Evolutionary conservation across 2,797 vertebrate genomes (phyloP).

Genomic region (Sebastes steindachneri): DNA sequence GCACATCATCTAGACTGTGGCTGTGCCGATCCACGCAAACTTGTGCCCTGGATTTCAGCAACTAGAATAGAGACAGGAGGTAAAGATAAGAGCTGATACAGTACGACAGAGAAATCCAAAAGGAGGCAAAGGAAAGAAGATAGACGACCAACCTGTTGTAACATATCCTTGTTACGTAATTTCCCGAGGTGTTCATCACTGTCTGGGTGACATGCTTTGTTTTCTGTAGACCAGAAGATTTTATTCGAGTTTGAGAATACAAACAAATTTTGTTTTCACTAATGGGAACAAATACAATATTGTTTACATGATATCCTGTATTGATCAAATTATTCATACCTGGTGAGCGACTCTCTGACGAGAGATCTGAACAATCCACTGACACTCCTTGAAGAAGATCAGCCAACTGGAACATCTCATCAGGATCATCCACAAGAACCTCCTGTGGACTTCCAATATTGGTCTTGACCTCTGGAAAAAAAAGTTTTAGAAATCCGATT

Average conservation of each 20-base stretch:
- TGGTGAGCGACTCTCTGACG: conserved; percentile 66
- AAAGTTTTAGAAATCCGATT: neutral
- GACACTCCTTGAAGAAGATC: conserved; percentile 82
- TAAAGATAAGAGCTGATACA: neutral
- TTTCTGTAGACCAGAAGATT: conserved; percentile 47
- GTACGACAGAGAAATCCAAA: neutral
- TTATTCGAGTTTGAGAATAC: neutral
- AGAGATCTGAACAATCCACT: conserved; percentile 76
- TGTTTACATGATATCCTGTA: neutral
- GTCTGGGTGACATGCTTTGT: conserved; percentile 12
- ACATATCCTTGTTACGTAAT: conserved; percentile 69
- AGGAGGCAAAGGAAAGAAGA: neutral
- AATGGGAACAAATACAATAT: neutral
- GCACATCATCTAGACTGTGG: conserved; percentile 85
- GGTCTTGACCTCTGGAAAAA: conserved; percentile 75
- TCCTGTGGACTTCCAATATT: conserved; percentile 78
- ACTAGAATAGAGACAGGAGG: conserved; percentile 40
- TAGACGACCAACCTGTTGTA: conserved; percentile 79
- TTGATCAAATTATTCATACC: conserved; percentile 70
- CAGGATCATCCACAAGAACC: conserved; percentile 79
- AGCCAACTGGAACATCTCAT: conserved; percentile 83
- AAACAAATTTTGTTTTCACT: neutral
- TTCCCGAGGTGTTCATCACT: conserved; percentile 50
- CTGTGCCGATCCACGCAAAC: conserved; percentile 79
- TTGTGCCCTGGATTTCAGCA: conserved; percentile 59